Evolutionary conservation across 2,888 invertebrate species (phyloP), one percentile per base, ranked within the genome.

Genomic region (Silvanus unidentatus): DNA sequence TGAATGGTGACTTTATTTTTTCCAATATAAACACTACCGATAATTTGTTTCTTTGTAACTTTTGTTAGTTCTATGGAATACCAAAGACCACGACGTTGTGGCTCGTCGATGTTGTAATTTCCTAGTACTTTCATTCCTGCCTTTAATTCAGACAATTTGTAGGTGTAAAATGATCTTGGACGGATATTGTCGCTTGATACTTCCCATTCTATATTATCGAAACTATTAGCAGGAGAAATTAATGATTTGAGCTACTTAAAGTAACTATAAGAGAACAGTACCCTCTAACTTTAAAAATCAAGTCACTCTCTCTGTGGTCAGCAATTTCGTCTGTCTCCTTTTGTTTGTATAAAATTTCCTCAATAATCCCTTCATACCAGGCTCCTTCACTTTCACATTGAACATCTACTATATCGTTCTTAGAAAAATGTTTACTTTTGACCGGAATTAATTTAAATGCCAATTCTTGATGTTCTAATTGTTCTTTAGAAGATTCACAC

Each of bases 101-200:
- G 81, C 9, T 82, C 73, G 45, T 88, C 87, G 8, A 80, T 74
- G 62, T 89, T 88, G 61, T 86, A 79, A 68, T 89, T 90, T 0
- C 83, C 74, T 78, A 91, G 79, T 6, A 89, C 80, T 42, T 63
- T 76, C 54, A 81, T 76, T 0, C 81, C 84, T 3, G 73, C 66
- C 55, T 76, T 68, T 15, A 88, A 63, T 41, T 82, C 74, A 1
- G 73, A 65, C 10, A 77, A 61, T 12, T 75, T 65, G 40, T 85
- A 68, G 15, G 71, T 69, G 16, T 67, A 74, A 49, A 77, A 72
- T 0, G 88, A 81, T 54, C 87, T 72, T 0, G 89, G 89, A 44
- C 89, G 74, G 40, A 90, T 76, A 47, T 77, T 75, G 38, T 75
- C 69, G 50, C 58, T 55, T 10, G 70, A 64, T 43, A 69, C 66